These are phyloP conservation scores for Procavia capensis DNA, from an alignment of 2,113 vertebrate species.

Conservation along the genomic window DNA sequence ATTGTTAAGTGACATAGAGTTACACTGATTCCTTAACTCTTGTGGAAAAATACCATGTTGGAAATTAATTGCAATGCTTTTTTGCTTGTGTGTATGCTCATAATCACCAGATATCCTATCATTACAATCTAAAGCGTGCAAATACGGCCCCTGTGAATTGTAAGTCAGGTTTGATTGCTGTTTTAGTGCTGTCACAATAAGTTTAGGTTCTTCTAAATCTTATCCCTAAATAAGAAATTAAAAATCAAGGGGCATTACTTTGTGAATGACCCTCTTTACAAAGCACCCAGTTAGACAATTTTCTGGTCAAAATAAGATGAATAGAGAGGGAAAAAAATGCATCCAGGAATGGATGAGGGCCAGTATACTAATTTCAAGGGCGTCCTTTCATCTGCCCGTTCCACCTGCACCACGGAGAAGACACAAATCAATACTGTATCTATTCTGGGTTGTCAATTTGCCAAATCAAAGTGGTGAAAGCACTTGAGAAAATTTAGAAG, in stretches of 20 bases:
- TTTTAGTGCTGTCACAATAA: neutral
- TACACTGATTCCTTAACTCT: neutral
- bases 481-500: constrained; percentile 59
- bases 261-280: constrained; percentile 50
- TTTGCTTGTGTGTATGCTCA: neutral
- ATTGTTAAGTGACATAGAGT: neutral
- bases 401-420: constrained; percentile 66
- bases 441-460: constrained; percentile 58
- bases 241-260: neutral
- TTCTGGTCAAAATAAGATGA: constrained; percentile 60
- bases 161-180: neutral
- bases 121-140: neutral
- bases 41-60: neutral
- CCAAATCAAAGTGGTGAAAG: constrained; percentile 66
- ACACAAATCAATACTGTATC: constrained; percentile 75
- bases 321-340: constrained; percentile 44
- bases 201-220: neutral
- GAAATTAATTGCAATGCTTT: neutral
- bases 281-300: constrained; percentile 66
- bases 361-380: constrained; percentile 70
- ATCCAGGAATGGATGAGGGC: constrained; percentile 37
- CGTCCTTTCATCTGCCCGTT: constrained; percentile 49
- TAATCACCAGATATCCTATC: neutral
- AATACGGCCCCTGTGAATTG: neutral
- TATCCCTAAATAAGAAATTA: neutral